A percentile compares a stretch with the other conserved stretches of the same genome.
These are phyloP conservation scores for Ectropis crepuscularia DNA, from an alignment of 2,888 invertebrate species.

Conservation along the genomic window DNA sequence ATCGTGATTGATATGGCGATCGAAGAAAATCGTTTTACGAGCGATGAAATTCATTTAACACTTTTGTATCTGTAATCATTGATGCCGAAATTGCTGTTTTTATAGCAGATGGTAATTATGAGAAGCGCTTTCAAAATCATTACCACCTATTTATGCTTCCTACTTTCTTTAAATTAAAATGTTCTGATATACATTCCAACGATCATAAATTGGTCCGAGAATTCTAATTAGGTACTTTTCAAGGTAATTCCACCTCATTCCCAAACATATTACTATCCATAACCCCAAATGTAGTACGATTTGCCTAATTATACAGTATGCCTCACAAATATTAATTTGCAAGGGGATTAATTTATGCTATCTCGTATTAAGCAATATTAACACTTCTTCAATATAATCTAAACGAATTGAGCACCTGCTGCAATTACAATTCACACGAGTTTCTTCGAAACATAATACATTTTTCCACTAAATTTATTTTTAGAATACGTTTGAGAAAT, in stretches of 20 bases:
- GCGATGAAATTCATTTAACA: slow-evolving; percentile 30
- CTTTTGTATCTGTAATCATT: slow-evolving; percentile 24
- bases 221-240: slow-evolving; percentile 24
- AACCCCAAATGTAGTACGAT: slow-evolving; percentile 19
- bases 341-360: too few species aligned
- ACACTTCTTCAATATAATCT: too few species aligned
- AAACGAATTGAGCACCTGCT: too few species aligned
- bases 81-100: slow-evolving; percentile 23
- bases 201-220: slow-evolving; percentile 18
- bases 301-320: background rate
- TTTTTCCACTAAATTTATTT: too few species aligned
- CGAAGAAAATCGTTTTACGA: slow-evolving; percentile 29
- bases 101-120: slow-evolving; percentile 24
- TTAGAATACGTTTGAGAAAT: too few species aligned
- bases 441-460: too few species aligned
- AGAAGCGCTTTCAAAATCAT: slow-evolving; percentile 27
- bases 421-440: too few species aligned
- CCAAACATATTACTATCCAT: slow-evolving; percentile 19
- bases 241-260: slow-evolving; percentile 23
- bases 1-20: slow-evolving; percentile 17
- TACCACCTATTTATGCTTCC: slow-evolving; percentile 26
- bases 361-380: too few species aligned
- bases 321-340: too few species aligned
- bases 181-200: slow-evolving; percentile 16
- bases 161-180: slow-evolving; percentile 24